phyloP scores from a whole-genome alignment of 2,797 vertebrate species.

The Eupleurogrammus muticus region DNA sequence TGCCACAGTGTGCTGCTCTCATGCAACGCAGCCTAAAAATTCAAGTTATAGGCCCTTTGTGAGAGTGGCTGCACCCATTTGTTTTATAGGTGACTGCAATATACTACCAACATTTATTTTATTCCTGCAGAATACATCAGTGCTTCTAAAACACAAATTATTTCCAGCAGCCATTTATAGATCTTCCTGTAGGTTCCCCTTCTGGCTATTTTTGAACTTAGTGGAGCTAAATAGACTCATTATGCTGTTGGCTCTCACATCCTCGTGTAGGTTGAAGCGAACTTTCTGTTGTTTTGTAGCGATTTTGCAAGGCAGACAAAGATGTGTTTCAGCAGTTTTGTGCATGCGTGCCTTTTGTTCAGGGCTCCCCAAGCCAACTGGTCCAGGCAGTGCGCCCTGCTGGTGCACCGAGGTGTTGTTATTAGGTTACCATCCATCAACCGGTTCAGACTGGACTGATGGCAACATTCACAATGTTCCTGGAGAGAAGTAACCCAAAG shows the following conservation, averaged over 20 bases:
- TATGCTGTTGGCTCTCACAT: neutral
- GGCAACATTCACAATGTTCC: constrained; percentile 40
- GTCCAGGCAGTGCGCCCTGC: constrained; percentile 32
- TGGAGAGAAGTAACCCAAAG: constrained; percentile 10
- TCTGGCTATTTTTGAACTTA: constrained; percentile 15
- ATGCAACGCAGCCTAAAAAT: neutral
- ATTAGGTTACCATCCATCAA: constrained; percentile 53
- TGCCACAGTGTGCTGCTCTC: neutral
- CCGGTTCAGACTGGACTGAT: constrained; percentile 76
- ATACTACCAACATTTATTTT: neutral
- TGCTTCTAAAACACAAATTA: neutral
- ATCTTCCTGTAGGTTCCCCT: neutral
- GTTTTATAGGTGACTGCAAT: neutral
- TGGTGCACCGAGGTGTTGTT: constrained; percentile 40
- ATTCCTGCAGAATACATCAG: neutral
- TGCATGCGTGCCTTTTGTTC: neutral
- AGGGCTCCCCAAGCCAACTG: neutral
- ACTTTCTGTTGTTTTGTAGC: neutral
- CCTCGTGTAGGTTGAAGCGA: neutral
- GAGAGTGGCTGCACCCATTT: neutral
- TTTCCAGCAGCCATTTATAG: neutral
- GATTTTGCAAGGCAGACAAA: neutral
- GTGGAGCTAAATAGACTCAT: neutral
- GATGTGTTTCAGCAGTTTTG: neutral
- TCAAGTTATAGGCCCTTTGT: neutral